Evolutionary conservation across 1,140 invertebrate genomes (phyloP).

Genomic region (Cydia pomonella): DNA sequence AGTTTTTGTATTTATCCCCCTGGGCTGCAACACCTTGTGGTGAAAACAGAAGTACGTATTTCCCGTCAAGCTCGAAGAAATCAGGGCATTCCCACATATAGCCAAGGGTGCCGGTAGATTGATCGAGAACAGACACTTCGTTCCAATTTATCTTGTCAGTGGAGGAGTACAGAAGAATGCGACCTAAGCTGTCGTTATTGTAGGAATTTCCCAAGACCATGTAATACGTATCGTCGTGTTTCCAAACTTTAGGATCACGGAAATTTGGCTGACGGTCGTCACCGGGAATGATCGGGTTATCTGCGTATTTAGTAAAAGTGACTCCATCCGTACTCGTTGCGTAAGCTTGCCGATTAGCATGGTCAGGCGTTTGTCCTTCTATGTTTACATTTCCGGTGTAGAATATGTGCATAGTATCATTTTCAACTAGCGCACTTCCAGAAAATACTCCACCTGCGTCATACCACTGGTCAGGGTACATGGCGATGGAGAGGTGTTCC

Average conservation of each 20-base stretch:
- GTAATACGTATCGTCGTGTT: slow-evolving; percentile 60
- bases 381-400: slow-evolving; percentile 69
- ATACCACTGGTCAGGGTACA: slow-evolving; percentile 62
- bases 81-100: slow-evolving; percentile 75
- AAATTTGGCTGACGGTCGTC: slow-evolving; percentile 59
- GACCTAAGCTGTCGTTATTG: slow-evolving; percentile 54
- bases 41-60: slow-evolving; percentile 67
- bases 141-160: slow-evolving; percentile 60
- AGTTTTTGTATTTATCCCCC: slow-evolving; percentile 68
- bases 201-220: slow-evolving; percentile 71
- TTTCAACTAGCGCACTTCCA: slow-evolving; percentile 66
- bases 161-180: slow-evolving; percentile 63
- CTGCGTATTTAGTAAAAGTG: slow-evolving; percentile 53
- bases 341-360: slow-evolving; percentile 58
- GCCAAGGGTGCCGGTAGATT: slow-evolving; percentile 63
- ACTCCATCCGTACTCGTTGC: slow-evolving; percentile 60
- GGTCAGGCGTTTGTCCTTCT: slow-evolving; percentile 45
- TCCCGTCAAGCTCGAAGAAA: slow-evolving; percentile 63
- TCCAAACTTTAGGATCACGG: slow-evolving; percentile 75
- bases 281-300: slow-evolving; percentile 60
- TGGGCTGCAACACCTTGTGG: slow-evolving; percentile 66
- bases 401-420: slow-evolving; percentile 62
- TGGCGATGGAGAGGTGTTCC: slow-evolving; percentile 64
- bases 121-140: slow-evolving; percentile 52
- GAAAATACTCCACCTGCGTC: slow-evolving; percentile 70